Percentiles rank a stretch among this genome's conserved stretches.
Evolutionary conservation across 2,113 vertebrate species (phyloP).

Genomic region (Cacatua alba): DNA sequence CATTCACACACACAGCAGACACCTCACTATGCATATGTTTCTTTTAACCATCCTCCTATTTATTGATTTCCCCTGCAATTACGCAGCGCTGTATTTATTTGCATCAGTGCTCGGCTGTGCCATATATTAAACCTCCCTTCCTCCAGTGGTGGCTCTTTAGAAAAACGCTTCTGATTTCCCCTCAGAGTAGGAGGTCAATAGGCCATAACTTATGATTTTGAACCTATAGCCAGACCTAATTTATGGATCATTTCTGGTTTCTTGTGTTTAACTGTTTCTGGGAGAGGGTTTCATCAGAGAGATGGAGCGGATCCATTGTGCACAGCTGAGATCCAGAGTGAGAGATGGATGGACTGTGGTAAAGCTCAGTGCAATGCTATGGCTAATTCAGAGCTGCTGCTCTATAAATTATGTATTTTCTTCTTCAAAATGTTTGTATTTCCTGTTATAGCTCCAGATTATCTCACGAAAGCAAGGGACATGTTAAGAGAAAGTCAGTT

Average conservation of each 20-base stretch:
- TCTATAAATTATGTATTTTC: background rate
- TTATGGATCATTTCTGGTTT: conserved; percentile 50
- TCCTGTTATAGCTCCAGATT: background rate
- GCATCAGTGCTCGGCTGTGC: conserved; percentile 1
- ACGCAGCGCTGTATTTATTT: background rate
- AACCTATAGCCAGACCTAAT: conserved; percentile 54
- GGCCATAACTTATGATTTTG: conserved; percentile 55
- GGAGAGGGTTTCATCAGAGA: background rate
- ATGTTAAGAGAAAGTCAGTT: background rate
- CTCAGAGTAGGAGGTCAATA: conserved; percentile 59
- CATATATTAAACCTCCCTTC: conserved; percentile 30
- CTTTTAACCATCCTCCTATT: background rate
- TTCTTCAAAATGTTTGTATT: conserved; percentile 31
- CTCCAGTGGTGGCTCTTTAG: background rate
- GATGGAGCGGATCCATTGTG: background rate
- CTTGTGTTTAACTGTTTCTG: conserved; percentile 29
- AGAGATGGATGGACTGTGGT: background rate
- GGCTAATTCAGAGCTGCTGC: background rate
- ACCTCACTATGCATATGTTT: background rate
- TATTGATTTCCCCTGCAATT: conserved; percentile 46
- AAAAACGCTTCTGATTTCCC: conserved; percentile 53
- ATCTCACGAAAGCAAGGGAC: background rate
- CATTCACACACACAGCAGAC: background rate
- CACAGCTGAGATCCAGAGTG: background rate
- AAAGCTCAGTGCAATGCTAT: background rate